Evolutionary conservation across 2,797 vertebrate genomes (phyloP), one percentile per base, ranked within the genome.

Genomic region (Sylvia borin): DNA sequence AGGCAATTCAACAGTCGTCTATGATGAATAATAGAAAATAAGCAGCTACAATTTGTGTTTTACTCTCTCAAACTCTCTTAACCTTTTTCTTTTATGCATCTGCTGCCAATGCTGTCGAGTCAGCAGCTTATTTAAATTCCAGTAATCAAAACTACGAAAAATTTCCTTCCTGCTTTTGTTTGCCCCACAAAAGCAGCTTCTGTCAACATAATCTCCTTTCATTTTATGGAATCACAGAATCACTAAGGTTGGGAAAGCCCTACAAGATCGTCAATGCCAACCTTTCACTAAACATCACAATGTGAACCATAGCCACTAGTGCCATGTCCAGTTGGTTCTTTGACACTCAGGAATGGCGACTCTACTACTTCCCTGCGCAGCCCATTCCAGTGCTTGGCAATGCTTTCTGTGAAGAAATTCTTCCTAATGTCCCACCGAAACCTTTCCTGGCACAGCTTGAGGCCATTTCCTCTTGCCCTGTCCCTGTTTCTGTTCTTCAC

Each of bases 81-180:
- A 95, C 43, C 24, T 96, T 90, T 84, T 96, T 83, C 66, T 94
- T 75, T 66, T 91, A 34, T 0, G 2, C 87, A 95, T 97, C 95
- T 96, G 87, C 76, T 90, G 60, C 43, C 79, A 88, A 62, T 79
- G 88, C 62, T 95, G 55, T 94, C 73, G 82, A 94, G 64, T 96
- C 94, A 96, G 92, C 95, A 93, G 66, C 74, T 90, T 90, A 77
- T 92, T 92, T 96, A 73, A 90, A 70, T 78, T 95, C 76, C 73
- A 79, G 85, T 91, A 81, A 92, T 93, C 76, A 93, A 84, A 96
- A 93, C 73, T 85, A 65, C 79, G 83, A 92, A 92, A 95, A 88
- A 76, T 70, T 84, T 85, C 55, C 85, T 79, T 62, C 64, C 42
- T 71, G 36, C 90, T 82, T 92, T 95, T 90, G 76, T 96, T 93